phyloP scores from a whole-genome alignment of 2,797 vertebrate species.

The Malurus splendens region DNA sequence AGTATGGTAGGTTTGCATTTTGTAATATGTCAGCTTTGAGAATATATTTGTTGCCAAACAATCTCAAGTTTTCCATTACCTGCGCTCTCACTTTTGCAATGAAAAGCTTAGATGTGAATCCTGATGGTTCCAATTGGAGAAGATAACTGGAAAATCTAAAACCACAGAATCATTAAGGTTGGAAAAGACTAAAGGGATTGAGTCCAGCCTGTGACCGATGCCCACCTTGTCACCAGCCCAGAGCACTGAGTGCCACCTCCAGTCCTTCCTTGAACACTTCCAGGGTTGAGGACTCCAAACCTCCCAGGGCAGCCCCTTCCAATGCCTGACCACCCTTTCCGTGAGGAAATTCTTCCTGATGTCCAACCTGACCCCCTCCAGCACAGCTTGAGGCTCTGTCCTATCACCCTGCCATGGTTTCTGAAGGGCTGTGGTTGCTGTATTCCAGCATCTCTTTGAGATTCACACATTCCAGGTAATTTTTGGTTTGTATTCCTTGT shows the following conservation, averaged over 20 bases:
- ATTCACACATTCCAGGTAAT: rapidly evolving
- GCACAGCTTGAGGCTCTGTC: neutral
- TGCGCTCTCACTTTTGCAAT: neutral
- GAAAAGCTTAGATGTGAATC: neutral
- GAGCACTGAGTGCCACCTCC: rapidly evolving
- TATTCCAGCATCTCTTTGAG: neutral
- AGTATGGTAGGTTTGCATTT: neutral
- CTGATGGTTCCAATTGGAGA: neutral
- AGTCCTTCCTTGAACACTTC: neutral
- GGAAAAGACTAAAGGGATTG: neutral
- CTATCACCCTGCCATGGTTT: rapidly evolving
- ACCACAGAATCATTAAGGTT: rapidly evolving
- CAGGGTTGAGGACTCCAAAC: neutral
- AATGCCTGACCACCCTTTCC: neutral
- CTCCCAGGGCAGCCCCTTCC: neutral
- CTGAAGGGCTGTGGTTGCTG: neutral
- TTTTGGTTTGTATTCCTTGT: neutral
- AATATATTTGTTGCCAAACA: neutral
- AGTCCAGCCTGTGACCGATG: neutral
- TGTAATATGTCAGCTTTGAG: neutral
- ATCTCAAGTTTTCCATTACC: neutral
- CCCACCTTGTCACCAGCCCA: neutral
- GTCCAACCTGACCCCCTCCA: neutral
- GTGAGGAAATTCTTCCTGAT: neutral
- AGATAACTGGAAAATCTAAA: neutral